These are phyloP conservation scores for Telmatherina bonti DNA, from an alignment of 2,797 vertebrate species.

Conservation along the genomic window DNA sequence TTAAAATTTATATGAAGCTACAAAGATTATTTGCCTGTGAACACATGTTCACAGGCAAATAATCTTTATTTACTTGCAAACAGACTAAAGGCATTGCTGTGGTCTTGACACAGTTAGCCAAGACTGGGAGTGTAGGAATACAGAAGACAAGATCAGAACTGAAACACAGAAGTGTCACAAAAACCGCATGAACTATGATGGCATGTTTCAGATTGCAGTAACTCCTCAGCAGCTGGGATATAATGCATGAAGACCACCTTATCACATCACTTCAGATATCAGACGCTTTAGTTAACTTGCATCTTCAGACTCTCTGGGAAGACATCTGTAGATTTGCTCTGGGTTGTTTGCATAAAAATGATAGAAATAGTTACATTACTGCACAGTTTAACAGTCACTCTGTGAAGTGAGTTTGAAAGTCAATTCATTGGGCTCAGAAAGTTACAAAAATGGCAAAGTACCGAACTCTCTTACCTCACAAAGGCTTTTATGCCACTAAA, in stretches of 20 bases:
- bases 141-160: neutral
- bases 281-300: constrained; percentile 7
- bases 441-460: neutral
- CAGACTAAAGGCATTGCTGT: neutral
- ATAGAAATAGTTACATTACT: neutral
- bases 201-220: neutral
- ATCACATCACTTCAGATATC: neutral
- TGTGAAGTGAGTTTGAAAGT: neutral
- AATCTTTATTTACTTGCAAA: neutral
- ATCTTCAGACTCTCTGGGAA: neutral
- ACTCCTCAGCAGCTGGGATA: neutral
- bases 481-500: neutral
- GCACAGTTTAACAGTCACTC: neutral
- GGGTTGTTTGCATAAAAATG: neutral
- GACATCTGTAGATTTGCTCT: neutral
- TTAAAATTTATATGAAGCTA: neutral
- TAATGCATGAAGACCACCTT: constrained; percentile 4
- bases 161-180: neutral
- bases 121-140: neutral
- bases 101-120: neutral
- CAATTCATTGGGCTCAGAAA: constrained; percentile 2
- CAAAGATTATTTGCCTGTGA: neutral
- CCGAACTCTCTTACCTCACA: neutral
- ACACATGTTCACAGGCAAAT: neutral
- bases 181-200: neutral